Percentiles rank a stretch among this genome's conserved stretches.
phyloP scores from a whole-genome alignment of 2,797 vertebrate species.

The Falco novaeseelandiae region DNA sequence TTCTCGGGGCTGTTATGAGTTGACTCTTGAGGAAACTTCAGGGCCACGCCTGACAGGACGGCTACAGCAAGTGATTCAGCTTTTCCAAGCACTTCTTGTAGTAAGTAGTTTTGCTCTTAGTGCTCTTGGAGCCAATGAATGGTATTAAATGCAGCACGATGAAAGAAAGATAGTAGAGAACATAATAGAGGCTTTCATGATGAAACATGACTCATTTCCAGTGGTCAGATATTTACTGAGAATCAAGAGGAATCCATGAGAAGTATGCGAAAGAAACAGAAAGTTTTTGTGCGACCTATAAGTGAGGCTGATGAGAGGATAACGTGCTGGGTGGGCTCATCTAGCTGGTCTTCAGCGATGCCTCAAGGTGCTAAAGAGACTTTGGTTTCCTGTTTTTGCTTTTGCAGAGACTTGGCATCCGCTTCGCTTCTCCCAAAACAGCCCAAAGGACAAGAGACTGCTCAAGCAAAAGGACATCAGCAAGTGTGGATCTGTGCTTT shows the following conservation, averaged over 20 bases:
- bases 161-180: not conserved
- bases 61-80: not conserved
- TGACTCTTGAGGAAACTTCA: not conserved
- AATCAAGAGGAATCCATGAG: not conserved
- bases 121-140: not conserved
- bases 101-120: not conserved
- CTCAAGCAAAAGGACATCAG: not conserved
- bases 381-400: not conserved
- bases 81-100: not conserved
- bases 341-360: rapidly evolving
- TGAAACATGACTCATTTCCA: not conserved
- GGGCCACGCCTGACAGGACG: no score
- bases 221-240: not conserved
- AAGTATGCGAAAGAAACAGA: not conserved
- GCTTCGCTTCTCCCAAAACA: not conserved
- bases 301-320: not conserved
- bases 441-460: not conserved
- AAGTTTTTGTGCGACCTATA: not conserved
- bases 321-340: not conserved
- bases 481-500: not conserved
- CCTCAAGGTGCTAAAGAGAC: not conserved
- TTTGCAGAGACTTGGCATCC: not conserved
- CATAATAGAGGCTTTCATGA: not conserved
- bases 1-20: not conserved
- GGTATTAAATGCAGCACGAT: not conserved